Evolutionary conservation across 2,888 invertebrate genomes (phyloP).

Genomic region (Archips crataeganus): DNA sequence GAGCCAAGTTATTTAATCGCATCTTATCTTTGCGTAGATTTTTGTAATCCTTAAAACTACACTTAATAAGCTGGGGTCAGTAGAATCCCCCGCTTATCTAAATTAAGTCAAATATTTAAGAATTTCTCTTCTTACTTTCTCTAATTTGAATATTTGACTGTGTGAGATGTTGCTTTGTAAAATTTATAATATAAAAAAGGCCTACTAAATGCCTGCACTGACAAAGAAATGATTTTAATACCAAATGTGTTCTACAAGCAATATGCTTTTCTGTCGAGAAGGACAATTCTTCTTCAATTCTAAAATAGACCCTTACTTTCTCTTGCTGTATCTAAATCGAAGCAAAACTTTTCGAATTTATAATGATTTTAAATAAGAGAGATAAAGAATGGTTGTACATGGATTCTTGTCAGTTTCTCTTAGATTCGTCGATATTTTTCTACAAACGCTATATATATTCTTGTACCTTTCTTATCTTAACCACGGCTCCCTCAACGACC

Average conservation of each 20-base stretch:
- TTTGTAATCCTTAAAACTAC: not conserved
- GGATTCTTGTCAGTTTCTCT: too few species aligned
- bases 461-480: not conserved
- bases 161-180: not conserved
- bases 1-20: slow-evolving; percentile 9
- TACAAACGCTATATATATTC: too few species aligned
- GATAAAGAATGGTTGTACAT: too few species aligned
- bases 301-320: too few species aligned
- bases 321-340: not conserved
- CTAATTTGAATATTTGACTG: not conserved
- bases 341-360: not conserved
- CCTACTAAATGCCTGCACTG: not conserved
- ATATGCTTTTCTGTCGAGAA: not conserved
- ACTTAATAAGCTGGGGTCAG: not conserved
- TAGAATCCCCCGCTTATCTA: not conserved
- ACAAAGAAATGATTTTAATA: not conserved
- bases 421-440: not conserved
- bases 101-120: slow-evolving; percentile 2
- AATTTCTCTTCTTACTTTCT: not conserved
- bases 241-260: not conserved
- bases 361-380: not conserved
- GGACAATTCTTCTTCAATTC: not conserved
- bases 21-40: not conserved
- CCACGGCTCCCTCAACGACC: slow-evolving; percentile 8
- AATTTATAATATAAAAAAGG: not conserved